Percentiles rank a stretch among this genome's conserved stretches.
Evolutionary conservation across 2,888 invertebrate species (phyloP).

Genomic region (Thalpophila matura): DNA sequence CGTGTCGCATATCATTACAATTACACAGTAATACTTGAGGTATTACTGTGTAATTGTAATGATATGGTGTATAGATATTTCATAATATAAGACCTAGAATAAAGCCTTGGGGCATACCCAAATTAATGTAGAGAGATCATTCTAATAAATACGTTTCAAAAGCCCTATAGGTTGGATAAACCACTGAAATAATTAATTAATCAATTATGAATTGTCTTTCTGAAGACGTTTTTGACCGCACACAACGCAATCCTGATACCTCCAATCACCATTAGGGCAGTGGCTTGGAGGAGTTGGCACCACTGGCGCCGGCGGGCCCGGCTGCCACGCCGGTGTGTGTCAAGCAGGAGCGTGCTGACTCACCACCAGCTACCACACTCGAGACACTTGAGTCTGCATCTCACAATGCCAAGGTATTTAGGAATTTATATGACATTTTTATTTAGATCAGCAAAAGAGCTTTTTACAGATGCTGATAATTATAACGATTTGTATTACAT

Average conservation of each 20-base stretch:
- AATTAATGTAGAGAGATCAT: background rate
- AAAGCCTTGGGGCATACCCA: slow-evolving; percentile 8
- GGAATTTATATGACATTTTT: background rate
- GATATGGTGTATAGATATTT: no score
- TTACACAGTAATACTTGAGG: no score
- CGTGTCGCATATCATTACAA: no score
- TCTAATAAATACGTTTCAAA: no score
- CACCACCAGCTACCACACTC: slow-evolving; percentile 89
- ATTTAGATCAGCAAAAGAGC: background rate
- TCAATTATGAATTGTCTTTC: no score
- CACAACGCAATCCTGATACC: no score
- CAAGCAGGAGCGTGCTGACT: slow-evolving; percentile 76
- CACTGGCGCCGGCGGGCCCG: slow-evolving; percentile 86
- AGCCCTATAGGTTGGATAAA: no score
- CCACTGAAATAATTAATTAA: no score
- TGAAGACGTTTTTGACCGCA: no score
- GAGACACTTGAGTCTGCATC: slow-evolving; percentile 93
- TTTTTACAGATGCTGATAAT: slow-evolving; percentile 5
- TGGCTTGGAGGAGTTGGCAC: slow-evolving; percentile 84
- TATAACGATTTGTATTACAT: background rate
- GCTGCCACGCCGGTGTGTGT: slow-evolving; percentile 84
- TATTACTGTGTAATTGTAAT: no score
- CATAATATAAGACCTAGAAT: slow-evolving; percentile 11
- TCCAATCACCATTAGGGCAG: slow-evolving; percentile 54
- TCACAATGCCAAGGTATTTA: slow-evolving; percentile 59